phyloP scores from a whole-genome alignment of 2,113 vertebrate genomes.

The Acrocephalus arundinaceus region DNA sequence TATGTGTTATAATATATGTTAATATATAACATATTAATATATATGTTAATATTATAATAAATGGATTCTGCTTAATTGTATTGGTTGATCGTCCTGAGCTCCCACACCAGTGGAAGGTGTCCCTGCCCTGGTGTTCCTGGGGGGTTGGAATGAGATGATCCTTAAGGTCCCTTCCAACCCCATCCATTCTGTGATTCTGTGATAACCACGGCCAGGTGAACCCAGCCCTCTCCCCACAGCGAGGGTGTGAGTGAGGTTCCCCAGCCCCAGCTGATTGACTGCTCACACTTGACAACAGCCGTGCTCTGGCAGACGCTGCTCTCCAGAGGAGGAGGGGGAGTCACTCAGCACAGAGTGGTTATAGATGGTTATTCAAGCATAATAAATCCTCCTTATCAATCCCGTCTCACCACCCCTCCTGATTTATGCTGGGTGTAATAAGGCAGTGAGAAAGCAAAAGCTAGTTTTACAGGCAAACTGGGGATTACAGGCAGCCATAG shows the following conservation, averaged over 20 bases:
- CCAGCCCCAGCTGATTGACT: background rate
- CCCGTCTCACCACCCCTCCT: background rate
- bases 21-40: too few species aligned
- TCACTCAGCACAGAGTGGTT: background rate
- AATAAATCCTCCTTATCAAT: slow-evolving; percentile 11
- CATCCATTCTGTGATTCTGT: background rate
- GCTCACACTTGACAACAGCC: background rate
- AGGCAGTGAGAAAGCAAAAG: background rate
- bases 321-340: background rate
- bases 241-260: background rate
- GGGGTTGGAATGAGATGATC: background rate
- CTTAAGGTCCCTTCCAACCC: background rate
- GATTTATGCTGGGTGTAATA: background rate
- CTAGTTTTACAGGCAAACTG: background rate
- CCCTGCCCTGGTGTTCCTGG: background rate
- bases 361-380: background rate
- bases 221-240: background rate
- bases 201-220: background rate
- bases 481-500: background rate
- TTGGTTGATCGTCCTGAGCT: too few species aligned
- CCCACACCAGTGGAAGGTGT: background rate
- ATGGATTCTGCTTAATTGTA: too few species aligned
- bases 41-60: too few species aligned
- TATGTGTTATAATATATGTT: too few species aligned
- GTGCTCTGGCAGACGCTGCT: background rate